Evolutionary conservation across 1,140 invertebrate genomes (phyloP), one percentile per base, ranked within the genome.

Genomic region (Pseudomyrmex pallidus): DNA sequence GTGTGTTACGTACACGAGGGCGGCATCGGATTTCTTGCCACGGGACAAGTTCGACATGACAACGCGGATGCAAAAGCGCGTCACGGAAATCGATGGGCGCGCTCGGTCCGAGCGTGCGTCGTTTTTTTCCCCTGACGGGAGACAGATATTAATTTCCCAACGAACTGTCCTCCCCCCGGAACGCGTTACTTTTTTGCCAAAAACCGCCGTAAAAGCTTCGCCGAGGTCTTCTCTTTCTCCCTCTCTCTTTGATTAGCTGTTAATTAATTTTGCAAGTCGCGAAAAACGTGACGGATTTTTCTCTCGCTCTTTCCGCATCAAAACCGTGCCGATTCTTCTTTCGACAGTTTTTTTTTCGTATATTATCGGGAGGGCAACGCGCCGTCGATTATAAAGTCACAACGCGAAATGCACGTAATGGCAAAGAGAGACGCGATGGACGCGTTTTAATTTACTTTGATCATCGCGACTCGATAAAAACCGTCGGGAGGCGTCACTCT

Each of bases 371-470:
- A 7, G 35, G 9, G 61, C 61, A 63, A 2, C 2, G 59, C 44
- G 57, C 56, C 17, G 46, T 1, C 52, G 77, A 82, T 70, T 70
- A 86, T 64, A 72, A 86, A 86, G 64, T 68, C 76, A 52, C 17
- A 44, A n/a, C 35, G 12, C 54, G 59, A 66, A 73, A n/a, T 68
- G 64, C 13, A 72, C 64, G 54, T 82, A 72, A 66, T 85, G 44
- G 44, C 25, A 63, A 52, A 59, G 52, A 10, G 35, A 35, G 35
- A 35, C 35, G 35, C 50, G 68, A 54, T 22, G 22, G 56, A 62
- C 52, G 70, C 56, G 44, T 87, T 87, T 86, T 83, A 87, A 87
- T 87, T 87, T 87, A 86, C 70, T 78, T 72, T 63, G 70, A 83
- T 86, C 85, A 35, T 10, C 63, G 76, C 12, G 66, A 22, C 22